phyloP scores from a whole-genome alignment of 2,888 invertebrate genomes.

The Nematopogon swammerdamellus region DNA sequence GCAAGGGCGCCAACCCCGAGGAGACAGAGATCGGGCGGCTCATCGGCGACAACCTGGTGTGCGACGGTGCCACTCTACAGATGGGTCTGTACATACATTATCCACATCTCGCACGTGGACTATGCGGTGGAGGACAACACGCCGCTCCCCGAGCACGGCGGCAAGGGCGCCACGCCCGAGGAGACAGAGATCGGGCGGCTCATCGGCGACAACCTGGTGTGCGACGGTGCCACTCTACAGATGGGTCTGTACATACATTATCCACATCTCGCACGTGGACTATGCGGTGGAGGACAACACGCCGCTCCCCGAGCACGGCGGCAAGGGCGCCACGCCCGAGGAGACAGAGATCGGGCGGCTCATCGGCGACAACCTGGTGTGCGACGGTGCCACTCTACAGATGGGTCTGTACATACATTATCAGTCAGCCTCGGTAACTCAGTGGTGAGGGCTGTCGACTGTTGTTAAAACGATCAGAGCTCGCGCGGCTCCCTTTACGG shows the following conservation, averaged over 20 bases:
- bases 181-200: background rate
- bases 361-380: constrained; percentile 88
- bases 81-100: constrained; percentile 65
- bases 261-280: constrained; percentile 91
- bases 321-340: constrained; percentile 60
- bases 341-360: constrained; percentile 82
- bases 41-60: constrained; percentile 55
- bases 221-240: constrained; percentile 90
- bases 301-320: constrained; percentile 69
- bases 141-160: background rate
- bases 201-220: constrained; percentile 55
- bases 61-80: constrained; percentile 90
- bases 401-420: constrained; percentile 69
- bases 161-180: background rate
- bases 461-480: no score
- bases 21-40: background rate
- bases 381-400: constrained; percentile 90
- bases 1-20: background rate
- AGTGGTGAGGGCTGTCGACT: no score
- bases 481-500: no score
- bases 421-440: no score
- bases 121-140: background rate
- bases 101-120: constrained; percentile 24
- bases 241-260: constrained; percentile 65
- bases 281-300: constrained; percentile 70